phyloP scores from a whole-genome alignment of 2,888 invertebrate genomes.

The Cantharis flavilabris region DNA sequence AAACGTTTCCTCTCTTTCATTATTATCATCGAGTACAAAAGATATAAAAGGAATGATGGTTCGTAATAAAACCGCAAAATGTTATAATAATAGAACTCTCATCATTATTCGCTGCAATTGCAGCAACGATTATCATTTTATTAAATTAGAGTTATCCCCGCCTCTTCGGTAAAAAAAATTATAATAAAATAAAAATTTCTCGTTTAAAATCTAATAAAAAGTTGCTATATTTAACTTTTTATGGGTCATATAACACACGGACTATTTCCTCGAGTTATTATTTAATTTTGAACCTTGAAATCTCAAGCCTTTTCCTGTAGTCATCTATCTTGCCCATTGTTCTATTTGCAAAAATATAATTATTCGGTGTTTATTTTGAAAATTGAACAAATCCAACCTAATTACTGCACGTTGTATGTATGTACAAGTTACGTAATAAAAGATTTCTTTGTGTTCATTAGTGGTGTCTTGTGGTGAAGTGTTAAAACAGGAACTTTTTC shows the following conservation, averaged over 20 bases:
- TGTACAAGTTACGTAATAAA: not conserved
- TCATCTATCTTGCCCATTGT: slow-evolving; percentile 42
- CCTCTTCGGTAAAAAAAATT: not conserved
- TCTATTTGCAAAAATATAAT: slow-evolving; percentile 15
- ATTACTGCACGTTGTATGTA: not conserved
- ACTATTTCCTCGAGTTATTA: slow-evolving; percentile 42
- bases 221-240: slow-evolving; percentile 35
- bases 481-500: slow-evolving; percentile 15
- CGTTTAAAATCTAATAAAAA: slow-evolving; percentile 28
- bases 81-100: not conserved
- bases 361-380: not conserved
- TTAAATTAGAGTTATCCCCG: not conserved
- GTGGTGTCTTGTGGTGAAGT: slow-evolving; percentile 11
- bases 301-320: slow-evolving; percentile 42
- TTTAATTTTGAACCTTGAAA: slow-evolving; percentile 44
- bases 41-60: not conserved
- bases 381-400: not conserved
- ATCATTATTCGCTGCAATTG: not conserved
- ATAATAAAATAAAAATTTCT: slow-evolving; percentile 4
- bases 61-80: not conserved
- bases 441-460: slow-evolving; percentile 6
- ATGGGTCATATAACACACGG: slow-evolving; percentile 46
- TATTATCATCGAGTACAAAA: not conserved
- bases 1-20: not conserved
- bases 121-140: not conserved